A percentile compares a stretch with the other conserved stretches of the same genome.
Conservation (phyloP, 2,797 vertebrate genomes). For the Tachyglossus aculeatus region DNA sequence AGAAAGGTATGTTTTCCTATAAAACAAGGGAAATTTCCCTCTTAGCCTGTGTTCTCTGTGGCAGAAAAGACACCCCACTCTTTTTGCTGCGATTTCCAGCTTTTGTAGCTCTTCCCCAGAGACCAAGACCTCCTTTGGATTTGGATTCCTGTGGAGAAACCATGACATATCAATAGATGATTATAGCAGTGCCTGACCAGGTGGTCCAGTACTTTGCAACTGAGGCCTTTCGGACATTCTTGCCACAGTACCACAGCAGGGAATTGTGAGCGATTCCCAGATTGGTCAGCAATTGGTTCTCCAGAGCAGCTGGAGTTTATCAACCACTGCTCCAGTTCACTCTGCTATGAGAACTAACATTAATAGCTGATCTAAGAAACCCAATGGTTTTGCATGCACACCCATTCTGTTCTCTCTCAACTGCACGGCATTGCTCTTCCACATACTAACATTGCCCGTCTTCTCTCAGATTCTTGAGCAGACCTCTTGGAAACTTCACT, state of each 20-base stretch:
- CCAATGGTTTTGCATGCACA: constrained; percentile 23
- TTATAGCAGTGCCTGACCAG: background rate
- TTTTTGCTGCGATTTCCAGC: background rate
- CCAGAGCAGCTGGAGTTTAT: constrained; percentile 5
- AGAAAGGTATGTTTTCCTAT: constrained; percentile 80
- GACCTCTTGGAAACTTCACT: constrained; percentile 49
- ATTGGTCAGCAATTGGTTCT: constrained; percentile 17
- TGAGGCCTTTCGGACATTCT: constrained; percentile 17
- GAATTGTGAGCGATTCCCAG: background rate
- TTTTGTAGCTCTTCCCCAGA: background rate
- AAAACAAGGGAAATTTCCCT: background rate
- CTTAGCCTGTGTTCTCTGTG: background rate
- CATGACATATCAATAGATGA: constrained; percentile 3
- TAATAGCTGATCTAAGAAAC: background rate
- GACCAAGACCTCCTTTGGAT: no score
- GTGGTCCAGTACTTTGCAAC: constrained; percentile 5
- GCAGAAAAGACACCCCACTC: background rate
- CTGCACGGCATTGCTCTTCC: constrained; percentile 67
- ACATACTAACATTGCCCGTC: constrained; percentile 70
- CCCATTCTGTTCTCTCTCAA: constrained; percentile 55
- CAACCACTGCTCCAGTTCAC: background rate
- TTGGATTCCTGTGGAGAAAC: background rate
- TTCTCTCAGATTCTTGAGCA: constrained; percentile 69
- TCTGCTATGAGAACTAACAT: constrained; percentile 26
- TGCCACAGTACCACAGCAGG: constrained; percentile 27